Evolutionary conservation across 2,797 vertebrate genomes (phyloP).

Genomic region (Agapornis canus): DNA sequence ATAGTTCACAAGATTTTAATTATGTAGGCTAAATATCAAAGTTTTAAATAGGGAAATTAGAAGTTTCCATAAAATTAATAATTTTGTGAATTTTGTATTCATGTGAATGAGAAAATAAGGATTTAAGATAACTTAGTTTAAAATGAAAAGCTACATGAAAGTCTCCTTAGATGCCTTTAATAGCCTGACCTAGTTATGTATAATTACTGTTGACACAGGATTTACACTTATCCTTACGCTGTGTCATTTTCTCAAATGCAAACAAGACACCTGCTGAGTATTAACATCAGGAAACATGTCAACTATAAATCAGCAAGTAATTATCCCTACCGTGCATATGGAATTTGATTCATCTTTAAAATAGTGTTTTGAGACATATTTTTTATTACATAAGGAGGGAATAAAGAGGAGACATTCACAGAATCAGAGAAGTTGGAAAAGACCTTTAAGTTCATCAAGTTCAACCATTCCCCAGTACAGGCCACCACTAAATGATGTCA

Average conservation of each 20-base stretch:
- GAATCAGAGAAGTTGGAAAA: neutral
- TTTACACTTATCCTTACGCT: neutral
- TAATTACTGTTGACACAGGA: conserved; percentile 12
- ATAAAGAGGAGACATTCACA: neutral
- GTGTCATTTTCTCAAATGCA: conserved; percentile 11
- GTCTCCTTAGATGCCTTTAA: neutral
- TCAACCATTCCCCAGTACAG: neutral
- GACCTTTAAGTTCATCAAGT: neutral
- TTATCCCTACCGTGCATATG: neutral
- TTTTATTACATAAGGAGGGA: neutral
- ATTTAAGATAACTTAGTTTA: neutral
- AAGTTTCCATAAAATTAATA: neutral
- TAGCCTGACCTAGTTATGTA: neutral
- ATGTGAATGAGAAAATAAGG: neutral
- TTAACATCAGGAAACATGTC: conserved; percentile 1
- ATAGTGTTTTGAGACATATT: neutral
- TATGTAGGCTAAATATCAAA: neutral
- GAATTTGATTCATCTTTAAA: conserved; percentile 10
- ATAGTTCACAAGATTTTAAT: neutral
- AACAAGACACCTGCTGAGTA: conserved; percentile 22
- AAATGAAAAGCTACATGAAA: neutral
- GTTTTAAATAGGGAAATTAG: neutral
- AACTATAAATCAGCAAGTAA: conserved; percentile 37
- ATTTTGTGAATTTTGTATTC: neutral
- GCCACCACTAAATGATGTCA: neutral